Conservation (phyloP, 2,888 invertebrate genomes). For the Carabus problematicus region DNA sequence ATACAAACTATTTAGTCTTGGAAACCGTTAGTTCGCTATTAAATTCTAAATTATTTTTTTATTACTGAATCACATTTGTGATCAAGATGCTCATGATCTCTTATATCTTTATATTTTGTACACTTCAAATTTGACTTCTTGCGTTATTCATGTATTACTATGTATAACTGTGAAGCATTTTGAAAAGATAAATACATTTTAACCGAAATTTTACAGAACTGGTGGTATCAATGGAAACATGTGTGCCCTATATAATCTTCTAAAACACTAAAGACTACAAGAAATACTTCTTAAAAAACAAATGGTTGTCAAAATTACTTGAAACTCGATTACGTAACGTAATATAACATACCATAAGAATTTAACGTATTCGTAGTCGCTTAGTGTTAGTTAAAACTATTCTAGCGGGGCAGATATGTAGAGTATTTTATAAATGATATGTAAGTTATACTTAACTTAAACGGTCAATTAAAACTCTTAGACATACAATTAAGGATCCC, state of each 20-base stretch:
- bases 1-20: no score
- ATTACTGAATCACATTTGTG: no score
- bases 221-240: slow-evolving; percentile 21
- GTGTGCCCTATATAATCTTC: neutral
- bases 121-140: no score
- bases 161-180: no score
- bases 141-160: no score
- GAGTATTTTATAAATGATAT: slow-evolving; percentile 36
- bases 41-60: no score
- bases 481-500: slow-evolving; percentile 30
- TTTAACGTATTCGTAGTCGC: slow-evolving; percentile 19
- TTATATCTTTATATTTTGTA: no score
- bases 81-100: no score
- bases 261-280: slow-evolving; percentile 12
- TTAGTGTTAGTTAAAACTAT: slow-evolving; percentile 27
- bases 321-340: slow-evolving; percentile 13
- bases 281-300: slow-evolving; percentile 5
- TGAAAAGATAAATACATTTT: neutral
- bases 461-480: slow-evolving; percentile 40
- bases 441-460: slow-evolving; percentile 31
- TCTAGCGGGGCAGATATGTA: slow-evolving; percentile 28
- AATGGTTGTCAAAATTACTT: slow-evolving; percentile 4
- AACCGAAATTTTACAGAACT: slow-evolving; percentile 14
- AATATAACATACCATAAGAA: neutral
- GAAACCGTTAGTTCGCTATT: no score